phyloP scores from a whole-genome alignment of 2,113 vertebrate genomes.

The Microcebus jonahi region DNA sequence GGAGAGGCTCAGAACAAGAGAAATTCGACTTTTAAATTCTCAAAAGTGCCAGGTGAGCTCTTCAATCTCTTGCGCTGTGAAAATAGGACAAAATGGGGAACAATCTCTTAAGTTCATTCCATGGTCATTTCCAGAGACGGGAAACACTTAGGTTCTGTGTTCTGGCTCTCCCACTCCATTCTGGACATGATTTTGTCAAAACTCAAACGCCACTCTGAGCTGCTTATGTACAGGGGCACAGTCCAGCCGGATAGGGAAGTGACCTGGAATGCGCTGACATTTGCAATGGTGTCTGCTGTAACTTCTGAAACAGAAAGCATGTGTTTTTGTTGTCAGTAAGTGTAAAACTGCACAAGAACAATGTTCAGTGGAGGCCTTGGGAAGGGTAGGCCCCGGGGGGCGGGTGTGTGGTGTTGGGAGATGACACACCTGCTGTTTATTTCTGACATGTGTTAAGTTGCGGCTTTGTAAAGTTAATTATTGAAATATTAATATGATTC shows the following conservation, averaged over 20 bases:
- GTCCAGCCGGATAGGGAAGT: accelerated
- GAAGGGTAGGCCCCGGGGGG: not conserved
- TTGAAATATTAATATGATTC: not conserved
- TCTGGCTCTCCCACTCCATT: too few species aligned
- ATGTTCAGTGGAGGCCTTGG: not conserved
- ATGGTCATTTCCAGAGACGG: not conserved
- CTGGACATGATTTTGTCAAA: not conserved
- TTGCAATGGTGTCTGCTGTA: too few species aligned
- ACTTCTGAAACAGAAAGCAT: not conserved
- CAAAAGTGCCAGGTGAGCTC: not conserved
- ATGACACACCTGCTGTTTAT: not conserved
- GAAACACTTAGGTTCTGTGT: not conserved
- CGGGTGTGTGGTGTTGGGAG: not conserved
- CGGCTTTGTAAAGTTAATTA: not conserved
- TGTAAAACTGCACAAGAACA: not conserved
- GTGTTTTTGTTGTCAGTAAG: not conserved
- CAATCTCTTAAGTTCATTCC: not conserved
- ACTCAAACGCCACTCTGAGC: not conserved
- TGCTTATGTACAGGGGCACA: not conserved
- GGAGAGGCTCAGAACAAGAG: not conserved
- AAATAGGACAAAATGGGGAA: not conserved
- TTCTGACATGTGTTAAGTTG: not conserved
- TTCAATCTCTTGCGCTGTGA: not conserved
- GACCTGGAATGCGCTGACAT: not conserved
- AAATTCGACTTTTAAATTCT: conserved; percentile 5